These are phyloP conservation scores for Polypterus bichir DNA, from an alignment of 2,113 vertebrate species.

Conservation along the genomic window DNA sequence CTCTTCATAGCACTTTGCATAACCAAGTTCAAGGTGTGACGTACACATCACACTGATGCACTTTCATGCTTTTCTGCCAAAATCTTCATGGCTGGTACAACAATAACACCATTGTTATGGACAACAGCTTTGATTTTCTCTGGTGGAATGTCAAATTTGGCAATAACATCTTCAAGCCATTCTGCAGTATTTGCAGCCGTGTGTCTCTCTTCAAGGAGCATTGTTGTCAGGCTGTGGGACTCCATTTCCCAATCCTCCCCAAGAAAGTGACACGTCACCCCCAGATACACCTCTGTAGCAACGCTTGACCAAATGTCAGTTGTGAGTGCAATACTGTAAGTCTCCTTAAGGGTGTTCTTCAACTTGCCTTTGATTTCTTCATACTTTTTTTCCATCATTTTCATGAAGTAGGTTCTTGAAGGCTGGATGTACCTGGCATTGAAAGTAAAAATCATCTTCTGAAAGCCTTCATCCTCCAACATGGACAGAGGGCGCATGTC, in stretches of 20 bases:
- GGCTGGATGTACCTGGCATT: too few species aligned
- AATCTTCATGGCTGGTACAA: slow-evolving; percentile 13
- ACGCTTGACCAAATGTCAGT: slow-evolving; percentile 11
- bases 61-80: slow-evolving; percentile 12
- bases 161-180: slow-evolving; percentile 16
- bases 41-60: slow-evolving; percentile 16
- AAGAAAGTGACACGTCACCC: slow-evolving; percentile 17
- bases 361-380: too few species aligned
- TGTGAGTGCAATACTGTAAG: background rate
- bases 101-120: slow-evolving; percentile 9
- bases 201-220: slow-evolving; percentile 21
- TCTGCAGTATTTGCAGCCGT: slow-evolving; percentile 16
- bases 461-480: too few species aligned
- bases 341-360: too few species aligned
- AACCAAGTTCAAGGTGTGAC: slow-evolving; percentile 18
- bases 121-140: slow-evolving; percentile 11
- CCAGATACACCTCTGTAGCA: slow-evolving; percentile 18
- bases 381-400: background rate
- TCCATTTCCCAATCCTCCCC: slow-evolving; percentile 21
- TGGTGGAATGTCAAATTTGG: slow-evolving; percentile 11
- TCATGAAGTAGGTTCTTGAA: background rate
- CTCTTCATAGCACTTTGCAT: slow-evolving; percentile 11
- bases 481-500: too few species aligned
- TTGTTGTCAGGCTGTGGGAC: slow-evolving; percentile 13
- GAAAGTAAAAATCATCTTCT: too few species aligned